Percentiles rank a stretch among this genome's conserved stretches.
These are phyloP conservation scores for Gambusia yucatana DNA, from an alignment of 2,797 vertebrate genomes.

Conservation along the genomic window DNA sequence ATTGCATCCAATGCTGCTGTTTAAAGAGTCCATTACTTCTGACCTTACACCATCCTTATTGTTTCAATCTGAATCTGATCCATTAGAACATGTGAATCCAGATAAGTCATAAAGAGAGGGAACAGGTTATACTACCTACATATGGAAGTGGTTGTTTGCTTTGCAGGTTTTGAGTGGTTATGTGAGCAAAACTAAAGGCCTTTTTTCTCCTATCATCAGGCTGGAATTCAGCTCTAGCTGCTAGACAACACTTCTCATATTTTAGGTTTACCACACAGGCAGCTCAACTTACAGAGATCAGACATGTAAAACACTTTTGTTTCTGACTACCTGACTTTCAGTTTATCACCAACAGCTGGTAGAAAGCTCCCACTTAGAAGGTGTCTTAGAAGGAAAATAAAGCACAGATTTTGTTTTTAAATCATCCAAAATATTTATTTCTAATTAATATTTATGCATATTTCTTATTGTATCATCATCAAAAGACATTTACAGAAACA, in stretches of 20 bases:
- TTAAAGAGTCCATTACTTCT: not conserved
- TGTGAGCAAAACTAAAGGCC: not conserved
- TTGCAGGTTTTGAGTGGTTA: slow-evolving; percentile 10
- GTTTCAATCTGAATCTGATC: too few relatives aligned
- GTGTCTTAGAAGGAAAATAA: not conserved
- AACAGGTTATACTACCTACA: slow-evolving; percentile 7
- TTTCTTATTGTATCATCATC: not conserved
- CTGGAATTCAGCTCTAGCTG: not conserved
- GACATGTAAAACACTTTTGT: not conserved
- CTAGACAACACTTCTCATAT: not conserved
- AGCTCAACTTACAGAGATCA: not conserved
- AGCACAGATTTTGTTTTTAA: not conserved
- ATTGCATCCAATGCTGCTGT: not conserved
- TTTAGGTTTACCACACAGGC: slow-evolving; percentile 20
- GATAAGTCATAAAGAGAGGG: slow-evolving; percentile 1
- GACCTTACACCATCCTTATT: too few relatives aligned
- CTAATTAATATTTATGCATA: not conserved
- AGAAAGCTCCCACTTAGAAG: not conserved
- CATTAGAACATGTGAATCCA: slow-evolving; percentile 6
- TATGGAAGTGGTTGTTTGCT: slow-evolving; percentile 13
- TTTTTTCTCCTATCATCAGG: not conserved
- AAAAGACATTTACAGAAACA: not conserved
- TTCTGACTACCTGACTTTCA: not conserved
- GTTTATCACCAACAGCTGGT: not conserved
- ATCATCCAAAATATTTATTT: not conserved